These are phyloP conservation scores for Manduca sexta DNA, from an alignment of 1,140 invertebrate species.

Conservation along the genomic window DNA sequence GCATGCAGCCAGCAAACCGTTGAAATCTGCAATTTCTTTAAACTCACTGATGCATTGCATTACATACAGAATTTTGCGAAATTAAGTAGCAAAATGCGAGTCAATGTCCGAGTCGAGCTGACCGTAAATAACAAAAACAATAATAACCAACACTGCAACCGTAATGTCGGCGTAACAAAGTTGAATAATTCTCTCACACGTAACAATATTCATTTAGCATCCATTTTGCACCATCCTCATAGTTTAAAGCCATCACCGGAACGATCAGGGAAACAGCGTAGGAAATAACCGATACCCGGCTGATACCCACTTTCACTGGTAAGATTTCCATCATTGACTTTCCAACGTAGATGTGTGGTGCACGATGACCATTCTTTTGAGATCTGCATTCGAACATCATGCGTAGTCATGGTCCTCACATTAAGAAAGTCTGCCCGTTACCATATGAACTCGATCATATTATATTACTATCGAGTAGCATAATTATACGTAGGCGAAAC, in stretches of 20 bases:
- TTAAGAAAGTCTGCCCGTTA: background rate
- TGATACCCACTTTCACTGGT: constrained; percentile 4
- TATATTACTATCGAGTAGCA: background rate
- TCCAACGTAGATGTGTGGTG: constrained; percentile 1
- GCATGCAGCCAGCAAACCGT: too few species aligned
- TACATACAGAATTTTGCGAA: too few species aligned
- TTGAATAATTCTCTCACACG: background rate
- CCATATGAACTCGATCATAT: background rate
- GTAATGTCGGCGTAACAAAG: background rate
- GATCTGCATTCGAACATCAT: constrained; percentile 4
- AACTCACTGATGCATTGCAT: too few species aligned
- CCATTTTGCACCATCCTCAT: background rate
- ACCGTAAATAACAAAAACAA: background rate
- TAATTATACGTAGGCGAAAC: too few species aligned
- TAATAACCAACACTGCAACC: background rate
- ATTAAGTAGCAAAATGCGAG: too few species aligned
- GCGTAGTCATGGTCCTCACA: constrained; percentile 4
- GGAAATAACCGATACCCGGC: constrained; percentile 1
- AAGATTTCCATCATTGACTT: constrained; percentile 8
- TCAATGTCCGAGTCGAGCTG: too few species aligned
- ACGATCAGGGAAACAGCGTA: background rate
- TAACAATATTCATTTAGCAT: background rate
- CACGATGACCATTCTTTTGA: constrained; percentile 1
- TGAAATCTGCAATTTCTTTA: too few species aligned
- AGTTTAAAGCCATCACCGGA: background rate